Base-by-base conservation (phyloP, 1,140 invertebrate species). In the Samia ricini region DNA sequence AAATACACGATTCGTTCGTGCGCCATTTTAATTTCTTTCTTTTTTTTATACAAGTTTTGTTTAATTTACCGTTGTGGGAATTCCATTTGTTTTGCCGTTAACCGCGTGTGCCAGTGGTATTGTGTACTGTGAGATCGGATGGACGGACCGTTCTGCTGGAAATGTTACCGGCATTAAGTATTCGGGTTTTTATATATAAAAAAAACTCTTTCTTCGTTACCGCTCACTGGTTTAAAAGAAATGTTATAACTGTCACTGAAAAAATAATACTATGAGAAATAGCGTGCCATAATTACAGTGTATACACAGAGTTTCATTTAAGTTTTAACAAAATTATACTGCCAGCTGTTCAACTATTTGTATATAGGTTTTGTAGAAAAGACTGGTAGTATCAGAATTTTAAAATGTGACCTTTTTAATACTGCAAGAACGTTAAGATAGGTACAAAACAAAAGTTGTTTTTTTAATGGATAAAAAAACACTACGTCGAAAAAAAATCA, bases 51-150 rank as follows among this genome's bases (percentile, higher is more conserved):
- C 61, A n/a, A n/a, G n/a, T 66, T 68, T 72, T 65, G 72, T 65
- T 55, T 59, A 63, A 63, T 66, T 64, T 76, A 78, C 72, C 74
- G 81, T 83, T 76, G 68, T 67, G 61, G 48, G 48, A 61, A 64
- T 51, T 55, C 63, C 63, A 72, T 76, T 76, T 68, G 56, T 66
- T 73, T 75, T 73, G 48, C 74, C 71, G 71, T 76, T 76, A 76
- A 58, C 66, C 74, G 73, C 67, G 71, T 76, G 82, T 79, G 77
- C 63, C 64, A 71, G 73, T 83, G 70, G 66, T 71, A 72, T 71
- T 80, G 76, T 77, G 69, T 71, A 68, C 56, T 80, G 78, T 80
- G 79, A 70, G 72, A 77, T 77, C 65, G 66, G 69, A 75, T 76
- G 73, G 72, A 71, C 68, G 73, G 72, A 71, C 68, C 56, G 51